Evolutionary conservation across 2,797 vertebrate genomes (phyloP).

Genomic region (Poecilia wingei): DNA sequence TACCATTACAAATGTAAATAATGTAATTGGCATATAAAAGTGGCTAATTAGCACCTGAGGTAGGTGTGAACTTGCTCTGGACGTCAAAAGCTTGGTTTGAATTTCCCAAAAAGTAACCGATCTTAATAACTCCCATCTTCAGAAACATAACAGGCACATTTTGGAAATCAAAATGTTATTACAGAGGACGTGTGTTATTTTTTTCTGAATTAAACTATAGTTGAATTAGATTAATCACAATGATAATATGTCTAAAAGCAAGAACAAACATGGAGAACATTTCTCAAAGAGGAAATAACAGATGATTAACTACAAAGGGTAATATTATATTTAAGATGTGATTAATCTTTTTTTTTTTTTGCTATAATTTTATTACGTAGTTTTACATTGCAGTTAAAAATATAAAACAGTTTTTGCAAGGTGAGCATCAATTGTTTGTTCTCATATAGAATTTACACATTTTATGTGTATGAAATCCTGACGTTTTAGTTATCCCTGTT

Average conservation of each 20-base stretch:
- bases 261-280: not conserved
- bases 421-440: not conserved
- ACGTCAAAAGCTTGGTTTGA: conserved; percentile 16
- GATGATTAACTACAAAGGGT: not conserved
- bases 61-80: conserved; percentile 26
- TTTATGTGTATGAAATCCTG: not conserved
- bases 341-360: not conserved
- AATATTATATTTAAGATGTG: not conserved
- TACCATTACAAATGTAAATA: conserved; percentile 22
- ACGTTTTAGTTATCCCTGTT: not conserved
- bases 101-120: not conserved
- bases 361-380: not conserved
- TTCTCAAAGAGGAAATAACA: not conserved
- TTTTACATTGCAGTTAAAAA: too few relatives aligned
- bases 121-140: not conserved
- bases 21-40: conserved; percentile 8
- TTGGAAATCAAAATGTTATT: not conserved
- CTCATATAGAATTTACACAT: not conserved
- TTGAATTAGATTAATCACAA: not conserved
- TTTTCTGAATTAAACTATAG: not conserved
- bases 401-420: too few relatives aligned
- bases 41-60: conserved; percentile 32
- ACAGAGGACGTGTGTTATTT: not conserved
- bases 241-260: not conserved
- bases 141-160: not conserved